Base-by-base conservation (phyloP, 2,113 vertebrate species). In the Istiophorus platypterus region DNA sequence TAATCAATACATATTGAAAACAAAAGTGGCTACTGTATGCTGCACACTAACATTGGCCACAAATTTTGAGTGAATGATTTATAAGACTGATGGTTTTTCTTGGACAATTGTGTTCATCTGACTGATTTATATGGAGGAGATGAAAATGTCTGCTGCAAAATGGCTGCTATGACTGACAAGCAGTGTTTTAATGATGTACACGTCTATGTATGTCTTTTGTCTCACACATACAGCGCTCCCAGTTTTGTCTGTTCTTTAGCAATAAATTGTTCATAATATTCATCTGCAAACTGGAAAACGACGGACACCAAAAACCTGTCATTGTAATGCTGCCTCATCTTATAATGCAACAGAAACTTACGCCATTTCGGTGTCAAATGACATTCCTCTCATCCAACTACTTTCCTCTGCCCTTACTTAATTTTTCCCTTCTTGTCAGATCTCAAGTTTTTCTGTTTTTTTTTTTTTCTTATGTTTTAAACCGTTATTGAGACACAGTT, bases 181-280 rank as follows among this genome's bases (percentile, higher is more conserved):
- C 64, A 75, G 54, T 24, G 34, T 37, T 74, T 69, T 47, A 42
- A 65, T 72, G 37, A 49, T 26, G 67, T 34, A 34, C 29, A 49
- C 51, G 62, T 29, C 20, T 58, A 71, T 34, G 34, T 31, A 39
- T 27, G 2, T 20, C 27, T 65, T 58, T 45, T 14, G 45, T 52
- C 51, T 31, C 41, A 57, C 15, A 39, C 10, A 24, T 72, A 63
- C 41, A 72, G 20, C 52, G 42, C 31, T 63, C 29, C 42, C 29
- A 45, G 41, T 51, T n/a, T n/a, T 73, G 75, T 57, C 67, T 66
- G 42, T 58, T 78, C 42, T 74, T 58, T 37, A 72, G 20, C 34
- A 15, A 17, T 42, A 63, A 66, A 62, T 67, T 34, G 71, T 41
- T 70, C 66, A 84, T 80, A 86, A 86, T 72, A 87, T 80, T 86